phyloP scores from a whole-genome alignment of 2,113 vertebrate species.

The Orycteropus afer region DNA sequence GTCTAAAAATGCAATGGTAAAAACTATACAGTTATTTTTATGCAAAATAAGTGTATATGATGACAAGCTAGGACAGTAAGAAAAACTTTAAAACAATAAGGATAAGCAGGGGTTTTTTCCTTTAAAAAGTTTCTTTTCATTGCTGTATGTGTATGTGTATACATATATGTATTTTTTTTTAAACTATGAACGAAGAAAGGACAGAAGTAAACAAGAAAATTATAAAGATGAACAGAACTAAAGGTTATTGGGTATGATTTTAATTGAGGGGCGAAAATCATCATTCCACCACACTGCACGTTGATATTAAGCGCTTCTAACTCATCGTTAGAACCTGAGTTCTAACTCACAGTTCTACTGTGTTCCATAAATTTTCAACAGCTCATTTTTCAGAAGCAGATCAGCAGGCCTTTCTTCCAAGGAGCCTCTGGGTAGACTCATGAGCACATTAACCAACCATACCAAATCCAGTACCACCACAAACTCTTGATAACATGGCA shows the following conservation, averaged over 20 bases:
- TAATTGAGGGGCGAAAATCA: neutral
- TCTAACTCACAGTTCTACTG: neutral
- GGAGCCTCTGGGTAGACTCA: neutral
- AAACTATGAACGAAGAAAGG: neutral
- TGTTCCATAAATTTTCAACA: neutral
- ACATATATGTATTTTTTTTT: neutral
- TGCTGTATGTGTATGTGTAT: neutral
- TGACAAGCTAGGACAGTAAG: neutral
- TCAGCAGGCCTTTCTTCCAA: neutral
- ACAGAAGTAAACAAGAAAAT: neutral
- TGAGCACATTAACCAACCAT: neutral
- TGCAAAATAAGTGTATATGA: neutral
- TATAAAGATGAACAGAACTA: neutral
- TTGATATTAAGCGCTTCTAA: neutral
- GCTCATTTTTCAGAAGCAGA: neutral
- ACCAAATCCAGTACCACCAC: neutral
- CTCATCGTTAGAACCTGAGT: neutral
- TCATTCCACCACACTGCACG: neutral
- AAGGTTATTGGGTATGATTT: neutral
- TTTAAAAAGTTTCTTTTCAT: neutral
- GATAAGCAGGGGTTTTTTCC: neutral
- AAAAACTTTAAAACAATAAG: neutral
- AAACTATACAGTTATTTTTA: neutral
- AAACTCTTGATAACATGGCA: neutral
- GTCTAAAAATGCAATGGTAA: conserved; percentile 79